Base-by-base conservation (phyloP, 2,113 vertebrate genomes). In the Chaetorhynchus papuensis region DNA sequence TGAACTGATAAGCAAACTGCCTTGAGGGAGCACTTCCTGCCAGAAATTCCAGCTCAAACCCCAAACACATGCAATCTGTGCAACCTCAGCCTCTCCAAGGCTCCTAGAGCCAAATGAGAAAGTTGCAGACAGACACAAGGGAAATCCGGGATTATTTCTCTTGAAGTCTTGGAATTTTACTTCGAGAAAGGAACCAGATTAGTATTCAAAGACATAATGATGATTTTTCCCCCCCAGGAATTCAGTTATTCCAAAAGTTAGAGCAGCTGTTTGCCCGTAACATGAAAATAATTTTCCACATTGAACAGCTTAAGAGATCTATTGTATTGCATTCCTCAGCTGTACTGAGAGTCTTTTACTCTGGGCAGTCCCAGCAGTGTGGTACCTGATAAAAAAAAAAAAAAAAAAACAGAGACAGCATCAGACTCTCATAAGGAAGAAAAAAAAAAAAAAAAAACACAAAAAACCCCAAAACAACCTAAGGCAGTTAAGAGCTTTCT, bases 151-250 rank as follows among this genome's bases (percentile, higher is more conserved):
- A 59, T 24, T 47, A 35, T 59, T 75, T 74, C 22, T 35, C 52
- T 41, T 41, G 7, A 83, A 92, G 23, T 42, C 23, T 42, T 19
- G 1, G 37, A 86, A 81, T 39, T 50, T 30, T 74, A 54, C 45
- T 80, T 85, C 0, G 1, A 76, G 16, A 70, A 35, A 81, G 84
- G 18, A 66, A 78, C 7, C 18, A 91, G 19, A 71, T 15, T 30
- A 44, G 50, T 47, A 57, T 26, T 56, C 15, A 66, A 83, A 84
- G 74, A 8, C 9, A n/a, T 27, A 28, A 54, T 10, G 7, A 24
- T 24, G 19, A 18, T 26, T 33, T 15, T 1, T 4, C 0, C 13
- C 4, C 3, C 3, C 4, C 3, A 35, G 45, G n/a, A 66, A 66
- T 68, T 61, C 49, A 60, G 9, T 80, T 74, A 57, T 54, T 82